Evolutionary conservation across 2,113 vertebrate species (phyloP).

Genomic region (Cichladusa arquata): DNA sequence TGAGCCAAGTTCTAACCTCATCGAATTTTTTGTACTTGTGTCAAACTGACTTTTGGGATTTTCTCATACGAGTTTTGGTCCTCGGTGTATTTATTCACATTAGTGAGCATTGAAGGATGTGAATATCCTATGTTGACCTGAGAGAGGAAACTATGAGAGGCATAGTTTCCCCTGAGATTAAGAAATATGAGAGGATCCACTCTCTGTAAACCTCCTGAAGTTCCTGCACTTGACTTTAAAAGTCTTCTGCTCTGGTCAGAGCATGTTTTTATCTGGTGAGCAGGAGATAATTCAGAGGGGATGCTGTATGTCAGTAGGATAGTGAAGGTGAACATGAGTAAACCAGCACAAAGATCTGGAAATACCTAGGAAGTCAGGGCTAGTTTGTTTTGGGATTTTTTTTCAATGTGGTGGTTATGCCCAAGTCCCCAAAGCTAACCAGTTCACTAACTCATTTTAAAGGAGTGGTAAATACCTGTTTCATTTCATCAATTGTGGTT

Average conservation of each 20-base stretch:
- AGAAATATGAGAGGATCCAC: background rate
- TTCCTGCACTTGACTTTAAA: background rate
- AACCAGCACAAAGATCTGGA: background rate
- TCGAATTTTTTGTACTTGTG: background rate
- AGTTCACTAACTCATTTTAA: background rate
- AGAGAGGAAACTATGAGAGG: background rate
- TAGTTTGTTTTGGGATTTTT: background rate
- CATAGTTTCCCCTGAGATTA: background rate
- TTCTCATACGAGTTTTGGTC: background rate
- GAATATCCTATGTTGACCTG: background rate
- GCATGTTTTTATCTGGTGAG: background rate
- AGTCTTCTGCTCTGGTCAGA: background rate
- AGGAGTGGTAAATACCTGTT: background rate
- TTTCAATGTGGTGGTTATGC: background rate
- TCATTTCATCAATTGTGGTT: background rate
- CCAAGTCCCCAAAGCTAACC: background rate
- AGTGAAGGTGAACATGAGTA: fast-evolving
- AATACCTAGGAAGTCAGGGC: background rate
- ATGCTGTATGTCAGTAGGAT: background rate
- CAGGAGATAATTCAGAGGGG: background rate
- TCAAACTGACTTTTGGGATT: background rate
- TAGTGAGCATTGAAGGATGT: background rate
- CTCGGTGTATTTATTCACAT: background rate
- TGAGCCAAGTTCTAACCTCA: background rate
- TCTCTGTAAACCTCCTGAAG: background rate